A percentile compares a stretch with the other conserved stretches of the same genome.
These are phyloP conservation scores for Helicoverpa armigera DNA, from an alignment of 1,140 invertebrate genomes.

Conservation along the genomic window DNA sequence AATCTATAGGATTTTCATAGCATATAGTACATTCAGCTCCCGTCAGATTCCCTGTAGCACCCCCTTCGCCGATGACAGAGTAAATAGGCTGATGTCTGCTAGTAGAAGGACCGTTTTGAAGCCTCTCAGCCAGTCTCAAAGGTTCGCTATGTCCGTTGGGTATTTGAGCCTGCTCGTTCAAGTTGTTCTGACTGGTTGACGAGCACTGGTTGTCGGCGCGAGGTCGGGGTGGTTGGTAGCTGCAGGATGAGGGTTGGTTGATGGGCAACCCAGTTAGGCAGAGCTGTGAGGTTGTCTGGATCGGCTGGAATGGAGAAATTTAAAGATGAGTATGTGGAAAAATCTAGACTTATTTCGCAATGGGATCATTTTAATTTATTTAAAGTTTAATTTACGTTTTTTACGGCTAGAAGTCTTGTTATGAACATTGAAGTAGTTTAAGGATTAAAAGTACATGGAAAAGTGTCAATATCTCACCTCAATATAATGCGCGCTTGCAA, in stretches of 20 bases:
- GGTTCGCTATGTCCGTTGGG: conserved; percentile 70
- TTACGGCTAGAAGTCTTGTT: too few relatives aligned
- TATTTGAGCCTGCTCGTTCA: conserved; percentile 74
- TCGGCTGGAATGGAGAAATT: conserved; percentile 64
- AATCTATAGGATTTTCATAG: conserved; percentile 96
- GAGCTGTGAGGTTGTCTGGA: conserved; percentile 63
- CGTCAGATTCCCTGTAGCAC: conserved; percentile 63
- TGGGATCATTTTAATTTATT: too few relatives aligned
- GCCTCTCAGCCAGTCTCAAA: conserved; percentile 64
- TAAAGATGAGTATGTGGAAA: background rate
- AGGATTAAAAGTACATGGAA: background rate
- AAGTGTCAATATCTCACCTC: conserved; percentile 67
- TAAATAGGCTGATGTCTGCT: conserved; percentile 72
- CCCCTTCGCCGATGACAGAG: conserved; percentile 75
- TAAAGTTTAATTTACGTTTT: too few relatives aligned
- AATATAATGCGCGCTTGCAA: conserved; percentile 81
- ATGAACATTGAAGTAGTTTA: background rate
- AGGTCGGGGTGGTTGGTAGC: conserved; percentile 60
- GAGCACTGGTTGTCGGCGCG: conserved; percentile 64
- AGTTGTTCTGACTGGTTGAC: conserved; percentile 73
- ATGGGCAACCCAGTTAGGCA: conserved; percentile 59
- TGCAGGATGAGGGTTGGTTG: conserved; percentile 51
- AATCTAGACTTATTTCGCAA: too few relatives aligned
- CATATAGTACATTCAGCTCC: conserved; percentile 96
- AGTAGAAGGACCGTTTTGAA: conserved; percentile 73